phyloP scores from a whole-genome alignment of 2,888 invertebrate genomes.

The Drosophila kambysellisi region DNA sequence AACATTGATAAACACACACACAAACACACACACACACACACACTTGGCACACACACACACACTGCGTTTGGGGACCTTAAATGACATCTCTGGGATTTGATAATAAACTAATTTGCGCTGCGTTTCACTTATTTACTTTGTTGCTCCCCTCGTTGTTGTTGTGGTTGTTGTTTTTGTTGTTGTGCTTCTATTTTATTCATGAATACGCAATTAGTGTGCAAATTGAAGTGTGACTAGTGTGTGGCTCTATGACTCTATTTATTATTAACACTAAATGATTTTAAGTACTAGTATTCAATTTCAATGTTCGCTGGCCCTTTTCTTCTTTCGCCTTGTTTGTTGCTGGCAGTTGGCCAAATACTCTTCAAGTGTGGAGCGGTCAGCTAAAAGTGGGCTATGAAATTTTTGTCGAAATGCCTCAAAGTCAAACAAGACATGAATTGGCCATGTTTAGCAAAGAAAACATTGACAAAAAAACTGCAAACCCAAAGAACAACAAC shows the following conservation, averaged over 20 bases:
- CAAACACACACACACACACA: slow-evolving; percentile 2
- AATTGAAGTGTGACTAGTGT: slow-evolving; percentile 65
- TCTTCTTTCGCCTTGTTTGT: neutral
- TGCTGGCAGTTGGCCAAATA: slow-evolving; percentile 50
- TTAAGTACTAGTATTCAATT: slow-evolving; percentile 68
- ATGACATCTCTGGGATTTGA: slow-evolving; percentile 79
- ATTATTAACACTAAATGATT: slow-evolving; percentile 76
- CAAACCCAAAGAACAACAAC: neutral
- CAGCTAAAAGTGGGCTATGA: slow-evolving; percentile 39
- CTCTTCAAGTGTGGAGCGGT: too few species aligned
- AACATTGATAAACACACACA: slow-evolving; percentile 55
- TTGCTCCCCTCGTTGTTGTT: slow-evolving; percentile 5
- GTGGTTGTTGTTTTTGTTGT: neutral
- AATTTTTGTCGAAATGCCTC: slow-evolving; percentile 56
- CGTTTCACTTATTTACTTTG: slow-evolving; percentile 23
- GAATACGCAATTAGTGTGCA: slow-evolving; percentile 78
- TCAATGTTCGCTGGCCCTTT: slow-evolving; percentile 35
- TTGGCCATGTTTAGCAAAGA: slow-evolving; percentile 54
- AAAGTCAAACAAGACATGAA: slow-evolving; percentile 62
- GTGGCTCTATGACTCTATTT: slow-evolving; percentile 55
- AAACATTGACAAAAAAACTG: neutral
- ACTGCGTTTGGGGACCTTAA: slow-evolving; percentile 52
- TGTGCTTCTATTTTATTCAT: slow-evolving; percentile 71
- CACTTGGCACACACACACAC: slow-evolving; percentile 15
- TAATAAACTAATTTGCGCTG: slow-evolving; percentile 71